Conservation (phyloP, 1,140 invertebrate species). For the Drosophila carrolli region DNA sequence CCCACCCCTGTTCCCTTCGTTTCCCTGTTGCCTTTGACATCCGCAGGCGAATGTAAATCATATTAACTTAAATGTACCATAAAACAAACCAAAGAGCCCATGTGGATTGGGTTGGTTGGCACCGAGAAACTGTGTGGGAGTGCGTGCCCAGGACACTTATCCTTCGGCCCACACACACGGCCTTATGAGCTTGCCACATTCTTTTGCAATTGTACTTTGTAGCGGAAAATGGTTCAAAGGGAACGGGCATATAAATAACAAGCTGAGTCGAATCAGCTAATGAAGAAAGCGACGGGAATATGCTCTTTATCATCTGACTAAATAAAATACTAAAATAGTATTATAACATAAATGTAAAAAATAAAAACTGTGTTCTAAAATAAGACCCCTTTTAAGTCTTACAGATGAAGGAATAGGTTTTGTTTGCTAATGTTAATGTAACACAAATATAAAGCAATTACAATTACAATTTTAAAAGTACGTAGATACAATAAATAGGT, state of each 20-base stretch:
- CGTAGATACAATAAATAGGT: too few species aligned
- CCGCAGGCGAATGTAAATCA: conserved; percentile 76
- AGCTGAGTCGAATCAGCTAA: neutral
- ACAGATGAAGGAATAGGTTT: too few species aligned
- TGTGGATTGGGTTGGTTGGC: conserved; percentile 41
- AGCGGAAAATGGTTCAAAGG: conserved; percentile 70
- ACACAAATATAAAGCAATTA: too few species aligned
- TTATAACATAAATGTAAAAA: neutral
- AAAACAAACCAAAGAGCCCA: conserved; percentile 56
- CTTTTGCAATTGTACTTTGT: conserved; percentile 59
- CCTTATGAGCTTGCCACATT: conserved; percentile 52
- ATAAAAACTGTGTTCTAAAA: too few species aligned
- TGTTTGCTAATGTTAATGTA: too few species aligned
- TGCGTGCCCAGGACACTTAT: conserved; percentile 55
- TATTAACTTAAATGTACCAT: conserved; percentile 79
- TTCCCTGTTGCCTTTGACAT: conserved; percentile 56
- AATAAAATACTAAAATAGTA: too few species aligned
- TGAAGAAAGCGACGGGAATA: conserved; percentile 3
- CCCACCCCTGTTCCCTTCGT: neutral
- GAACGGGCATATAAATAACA: conserved; percentile 59
- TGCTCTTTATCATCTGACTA: conserved; percentile 7
- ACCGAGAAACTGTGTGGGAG: neutral
- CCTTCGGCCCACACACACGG: conserved; percentile 37
- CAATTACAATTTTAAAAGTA: too few species aligned
- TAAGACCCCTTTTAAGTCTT: too few species aligned